Evolutionary conservation across 2,113 vertebrate species (phyloP), one percentile per base, ranked within the genome.

Genomic region (Scopus umbretta): DNA sequence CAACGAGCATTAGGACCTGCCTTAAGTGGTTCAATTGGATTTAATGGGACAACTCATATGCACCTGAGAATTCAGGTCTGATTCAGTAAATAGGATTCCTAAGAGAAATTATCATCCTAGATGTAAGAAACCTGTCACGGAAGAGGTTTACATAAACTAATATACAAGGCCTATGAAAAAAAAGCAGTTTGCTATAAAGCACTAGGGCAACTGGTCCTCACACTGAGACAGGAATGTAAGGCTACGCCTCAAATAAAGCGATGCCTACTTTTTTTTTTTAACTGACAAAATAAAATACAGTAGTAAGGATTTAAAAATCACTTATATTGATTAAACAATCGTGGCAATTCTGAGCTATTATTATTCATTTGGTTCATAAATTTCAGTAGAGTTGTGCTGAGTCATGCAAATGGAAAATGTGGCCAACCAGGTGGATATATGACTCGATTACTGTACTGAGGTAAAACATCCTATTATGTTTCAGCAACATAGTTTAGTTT

Each of bases 241-340:
- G 53, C 10, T 80, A 9, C 17, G 52, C 18, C 30, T 86, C 45
- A 78, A 62, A 80, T 63, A 72, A 68, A 94, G 36, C 70, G 93
- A 59, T 27, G 27, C 13, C 61, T 80, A 25, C 20, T 38, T 8
- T 55, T 29, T 45, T 45, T 53, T 29, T 52, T 59, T 23, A 84
- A 42, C 68, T 87, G 84, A 75, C 70, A 85, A 92, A 74, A 86
- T 91, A 85, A 96, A 90, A 91, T 80, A 58, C 9, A 86, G 67
- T 65, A 67, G 30, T 47, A 71, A 92, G 80, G 25, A 70, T 80
- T 96, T 89, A 74, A 88, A 96, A 94, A 88, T 91, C 61, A 91
- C 40, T 86, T 93, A 15, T 86, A 94, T 92, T 84, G 91, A 97
- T 88, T 91, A 92, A 94, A 86, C 80, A 88, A 42, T 92, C 79